Percentiles rank a stretch among this genome's conserved stretches.
Evolutionary conservation across 2,797 vertebrate species (phyloP).

Genomic region (Megaceryle alcyon): DNA sequence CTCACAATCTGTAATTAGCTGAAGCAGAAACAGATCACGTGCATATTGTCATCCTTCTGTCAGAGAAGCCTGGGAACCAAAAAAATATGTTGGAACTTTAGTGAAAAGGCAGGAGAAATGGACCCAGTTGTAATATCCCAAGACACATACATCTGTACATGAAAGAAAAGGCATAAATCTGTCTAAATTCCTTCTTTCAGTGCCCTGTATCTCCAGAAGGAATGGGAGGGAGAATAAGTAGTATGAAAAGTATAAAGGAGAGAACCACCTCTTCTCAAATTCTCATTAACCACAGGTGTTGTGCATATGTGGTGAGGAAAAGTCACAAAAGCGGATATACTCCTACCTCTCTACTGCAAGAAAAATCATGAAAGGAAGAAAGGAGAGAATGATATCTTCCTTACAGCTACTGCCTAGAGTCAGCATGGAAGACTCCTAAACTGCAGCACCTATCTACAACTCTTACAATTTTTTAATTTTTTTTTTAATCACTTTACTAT

Average conservation of each 20-base stretch:
- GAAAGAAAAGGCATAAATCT: conserved; percentile 39
- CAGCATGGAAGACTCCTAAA: not conserved
- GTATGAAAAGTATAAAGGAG: not conserved
- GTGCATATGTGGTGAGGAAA: not conserved
- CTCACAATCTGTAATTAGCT: not conserved
- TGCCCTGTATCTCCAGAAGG: not conserved
- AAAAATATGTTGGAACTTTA: not conserved
- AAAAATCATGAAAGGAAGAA: not conserved
- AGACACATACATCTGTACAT: conserved; percentile 1
- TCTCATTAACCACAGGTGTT: conserved; percentile 17
- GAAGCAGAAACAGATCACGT: not conserved
- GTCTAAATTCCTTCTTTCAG: conserved; percentile 40
- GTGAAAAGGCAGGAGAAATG: not conserved
- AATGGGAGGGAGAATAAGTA: not conserved
- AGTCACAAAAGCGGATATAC: not conserved
- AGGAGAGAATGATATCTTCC: not conserved
- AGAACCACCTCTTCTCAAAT: not conserved
- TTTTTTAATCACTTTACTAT: not conserved
- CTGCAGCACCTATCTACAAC: not conserved
- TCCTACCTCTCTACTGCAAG: not conserved
- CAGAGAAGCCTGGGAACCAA: conserved; percentile 3
- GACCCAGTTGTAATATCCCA: not conserved
- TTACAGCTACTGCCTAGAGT: not conserved
- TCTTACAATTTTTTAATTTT: not conserved
- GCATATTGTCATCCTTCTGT: not conserved